Base-by-base conservation (phyloP, 2,113 vertebrate genomes). In the Xerus inauris region DNA sequence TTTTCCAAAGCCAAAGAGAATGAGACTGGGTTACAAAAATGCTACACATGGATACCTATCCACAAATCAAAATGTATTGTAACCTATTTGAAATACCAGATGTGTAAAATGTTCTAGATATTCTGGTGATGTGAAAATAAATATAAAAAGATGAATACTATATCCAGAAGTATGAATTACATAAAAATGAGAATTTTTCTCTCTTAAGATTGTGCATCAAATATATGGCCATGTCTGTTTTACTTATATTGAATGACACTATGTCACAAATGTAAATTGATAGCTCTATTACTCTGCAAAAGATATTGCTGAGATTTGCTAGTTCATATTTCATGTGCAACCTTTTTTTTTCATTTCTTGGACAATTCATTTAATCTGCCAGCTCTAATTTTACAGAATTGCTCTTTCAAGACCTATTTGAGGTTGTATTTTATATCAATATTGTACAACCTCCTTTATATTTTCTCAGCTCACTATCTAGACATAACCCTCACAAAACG, bases 381-480 rank as follows among this genome's bases (percentile, higher is more conserved):
- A 96, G 79, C n/a, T 89, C 28, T 92, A 89, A 84, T 94, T 92
- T 92, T 87, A 40, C 19, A 79, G 64, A 89, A 87, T 64, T 89
- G 32, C 57, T 88, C 35, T 92, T 87, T 82, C 6, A 30, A 65
- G 57, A 59, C 5, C 35, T 42, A 14, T 76, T 45, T 76, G 64
- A 67, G 28, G 6, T 57, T 82, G 24, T 6, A 91, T 13, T 47
- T 92, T 71, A 22, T 42, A 87, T n/a, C 28, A 92, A 0, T 42
- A 85, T 89, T 82, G 13, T n/a, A 62, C 54, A 28, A 32, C 13
- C 7, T 38, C 28, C 71, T 92, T 67, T 20, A 26, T 62, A 79
- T 84, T 83, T 90, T 72, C 57, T 72, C 22, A 30, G 30, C 6
- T 94, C 47, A 62, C 40, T 32, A 5, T 86, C 20, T 73, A 67